A percentile compares a stretch with the other conserved stretches of the same genome.
These are phyloP conservation scores for Melipona bicolor DNA, from an alignment of 2,888 invertebrate species.

Conservation along the genomic window DNA sequence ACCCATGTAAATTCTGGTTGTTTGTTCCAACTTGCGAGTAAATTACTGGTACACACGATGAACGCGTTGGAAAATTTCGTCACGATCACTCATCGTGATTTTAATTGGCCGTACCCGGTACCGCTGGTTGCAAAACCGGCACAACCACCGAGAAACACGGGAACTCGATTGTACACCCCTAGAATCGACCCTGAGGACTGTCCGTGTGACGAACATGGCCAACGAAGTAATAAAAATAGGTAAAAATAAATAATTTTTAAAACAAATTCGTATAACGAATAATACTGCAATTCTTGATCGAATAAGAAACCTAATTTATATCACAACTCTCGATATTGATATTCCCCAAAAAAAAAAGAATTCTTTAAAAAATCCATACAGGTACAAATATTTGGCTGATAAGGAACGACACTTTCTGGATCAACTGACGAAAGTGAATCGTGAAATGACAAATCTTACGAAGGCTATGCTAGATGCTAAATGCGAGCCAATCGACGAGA, in stretches of 20 bases:
- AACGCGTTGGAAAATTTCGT: conserved; percentile 84
- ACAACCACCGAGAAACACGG: conserved; percentile 86
- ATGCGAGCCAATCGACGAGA: conserved; percentile 87
- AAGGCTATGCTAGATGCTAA: conserved; percentile 86
- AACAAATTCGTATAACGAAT: too few species aligned
- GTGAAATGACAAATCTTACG: conserved; percentile 82
- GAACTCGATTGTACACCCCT: conserved; percentile 84
- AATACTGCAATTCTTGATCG: neutral
- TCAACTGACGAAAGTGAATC: conserved; percentile 85
- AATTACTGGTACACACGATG: conserved; percentile 61
- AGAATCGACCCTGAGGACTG: conserved; percentile 87
- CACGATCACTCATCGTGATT: conserved; percentile 85
- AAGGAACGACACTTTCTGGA: conserved; percentile 87
- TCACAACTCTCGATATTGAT: neutral
- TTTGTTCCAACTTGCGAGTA: neutral
- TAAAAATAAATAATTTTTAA: conserved; percentile 24
- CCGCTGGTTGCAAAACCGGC: conserved; percentile 87
- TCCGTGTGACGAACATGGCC: conserved; percentile 88
- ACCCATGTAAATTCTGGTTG: conserved; percentile 28
- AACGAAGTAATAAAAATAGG: conserved; percentile 87
- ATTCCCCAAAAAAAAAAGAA: neutral
- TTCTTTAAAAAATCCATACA: conserved; percentile 11
- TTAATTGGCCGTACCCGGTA: conserved; percentile 87
- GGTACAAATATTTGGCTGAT: conserved; percentile 87
- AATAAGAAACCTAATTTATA: neutral